Conservation (phyloP, 2,113 vertebrate species). For the Emydura subglobosa region DNA sequence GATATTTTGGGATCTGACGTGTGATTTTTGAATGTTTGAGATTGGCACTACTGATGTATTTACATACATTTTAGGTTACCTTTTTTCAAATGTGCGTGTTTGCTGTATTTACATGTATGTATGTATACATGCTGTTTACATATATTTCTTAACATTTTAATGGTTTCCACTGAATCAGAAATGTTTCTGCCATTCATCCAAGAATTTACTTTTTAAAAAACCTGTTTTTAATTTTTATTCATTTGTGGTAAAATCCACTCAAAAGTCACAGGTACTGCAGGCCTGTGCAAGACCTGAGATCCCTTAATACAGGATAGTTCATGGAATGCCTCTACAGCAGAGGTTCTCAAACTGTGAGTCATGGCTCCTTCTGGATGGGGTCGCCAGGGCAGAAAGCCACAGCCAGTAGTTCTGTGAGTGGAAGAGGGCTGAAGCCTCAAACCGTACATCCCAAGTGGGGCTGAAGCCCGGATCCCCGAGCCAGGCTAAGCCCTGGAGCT, state of each 20-base stretch:
- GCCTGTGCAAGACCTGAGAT: background rate
- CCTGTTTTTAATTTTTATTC: background rate
- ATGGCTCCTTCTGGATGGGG: no score
- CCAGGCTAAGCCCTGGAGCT: no score
- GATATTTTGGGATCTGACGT: background rate
- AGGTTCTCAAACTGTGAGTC: no score
- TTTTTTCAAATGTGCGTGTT: accelerated
- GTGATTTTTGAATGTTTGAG: accelerated
- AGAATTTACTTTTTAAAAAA: background rate
- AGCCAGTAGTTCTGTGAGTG: no score
- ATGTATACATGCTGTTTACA: background rate
- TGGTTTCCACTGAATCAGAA: background rate
- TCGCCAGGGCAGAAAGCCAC: no score
- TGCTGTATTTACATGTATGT: no score
- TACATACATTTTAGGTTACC: accelerated
- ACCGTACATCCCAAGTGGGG: no score
- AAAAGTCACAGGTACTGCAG: background rate
- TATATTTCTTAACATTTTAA: background rate
- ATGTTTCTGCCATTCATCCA: background rate
- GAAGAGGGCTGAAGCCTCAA: no score
- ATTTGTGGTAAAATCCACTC: background rate
- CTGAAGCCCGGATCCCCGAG: no score
- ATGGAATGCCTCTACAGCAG: accelerated
- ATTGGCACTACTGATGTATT: background rate
- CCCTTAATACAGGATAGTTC: background rate